These are phyloP conservation scores for Maylandia zebra DNA, from an alignment of 2,113 vertebrate species.

Conservation along the genomic window DNA sequence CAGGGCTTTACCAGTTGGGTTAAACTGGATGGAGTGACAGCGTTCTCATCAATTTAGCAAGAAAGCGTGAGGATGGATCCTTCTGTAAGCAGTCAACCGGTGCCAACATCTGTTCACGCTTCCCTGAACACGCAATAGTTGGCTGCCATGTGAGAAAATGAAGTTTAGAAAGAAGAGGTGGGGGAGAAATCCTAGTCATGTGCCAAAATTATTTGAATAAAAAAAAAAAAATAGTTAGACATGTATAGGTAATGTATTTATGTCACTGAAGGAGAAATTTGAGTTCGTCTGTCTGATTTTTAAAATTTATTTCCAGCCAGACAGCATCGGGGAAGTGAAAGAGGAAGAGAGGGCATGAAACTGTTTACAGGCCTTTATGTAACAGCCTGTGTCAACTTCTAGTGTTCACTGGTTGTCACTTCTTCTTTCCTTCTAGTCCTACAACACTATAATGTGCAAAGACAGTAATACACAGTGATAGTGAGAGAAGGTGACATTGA, in stretches of 20 bases:
- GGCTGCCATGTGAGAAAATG: constrained; percentile 14
- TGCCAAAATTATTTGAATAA: constrained; percentile 3
- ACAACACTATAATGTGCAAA: neutral
- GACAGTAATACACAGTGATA: neutral
- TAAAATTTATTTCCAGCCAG: neutral
- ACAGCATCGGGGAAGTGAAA: neutral
- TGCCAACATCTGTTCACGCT: constrained; percentile 55
- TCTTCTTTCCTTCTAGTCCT: neutral
- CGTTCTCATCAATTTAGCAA: constrained; percentile 44
- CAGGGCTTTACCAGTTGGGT: constrained; percentile 4
- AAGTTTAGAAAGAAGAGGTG: neutral
- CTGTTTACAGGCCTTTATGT: constrained; percentile 39
- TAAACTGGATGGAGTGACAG: constrained; percentile 45
- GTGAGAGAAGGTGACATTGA: neutral
- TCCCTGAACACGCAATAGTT: constrained; percentile 57
- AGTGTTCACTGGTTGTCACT: constrained; percentile 14
- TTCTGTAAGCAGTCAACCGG: constrained; percentile 22
- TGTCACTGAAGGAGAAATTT: constrained; percentile 21
- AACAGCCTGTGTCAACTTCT: constrained; percentile 16
- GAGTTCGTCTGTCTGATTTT: constrained; percentile 10
- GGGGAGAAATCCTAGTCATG: neutral
- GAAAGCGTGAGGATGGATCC: constrained; percentile 24
- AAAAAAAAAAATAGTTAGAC: neutral
- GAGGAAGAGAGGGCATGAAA: neutral
- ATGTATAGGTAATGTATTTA: constrained; percentile 35